These are phyloP conservation scores for Drosophila pseudotakahashii DNA, from an alignment of 2,888 invertebrate species.

Conservation along the genomic window DNA sequence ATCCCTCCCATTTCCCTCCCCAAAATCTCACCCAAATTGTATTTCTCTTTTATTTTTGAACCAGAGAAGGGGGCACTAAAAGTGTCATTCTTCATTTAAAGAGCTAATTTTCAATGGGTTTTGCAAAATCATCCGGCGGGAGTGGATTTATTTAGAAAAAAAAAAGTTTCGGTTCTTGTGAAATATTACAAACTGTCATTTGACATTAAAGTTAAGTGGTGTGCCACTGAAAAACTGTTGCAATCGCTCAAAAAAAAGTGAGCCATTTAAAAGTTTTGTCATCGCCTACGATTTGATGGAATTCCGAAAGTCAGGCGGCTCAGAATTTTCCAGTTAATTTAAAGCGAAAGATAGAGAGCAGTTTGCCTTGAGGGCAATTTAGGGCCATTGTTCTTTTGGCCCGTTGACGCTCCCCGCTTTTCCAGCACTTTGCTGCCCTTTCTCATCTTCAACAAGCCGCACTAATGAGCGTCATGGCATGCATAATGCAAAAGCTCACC, in stretches of 20 bases:
- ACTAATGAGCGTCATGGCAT: conserved; percentile 76
- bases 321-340: conserved; percentile 27
- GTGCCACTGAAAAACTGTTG: conserved; percentile 45
- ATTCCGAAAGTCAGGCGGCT: conserved; percentile 9
- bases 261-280: conserved; percentile 73
- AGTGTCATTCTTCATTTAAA: conserved; percentile 70
- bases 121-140: conserved; percentile 28
- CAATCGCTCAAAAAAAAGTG: conserved; percentile 70
- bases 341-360: conserved; percentile 8
- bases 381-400: conserved; percentile 68
- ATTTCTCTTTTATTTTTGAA: conserved; percentile 4
- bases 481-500: conserved; percentile 64
- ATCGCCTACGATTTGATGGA: conserved; percentile 36
- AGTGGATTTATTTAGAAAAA: conserved; percentile 20
- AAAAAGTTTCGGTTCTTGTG: conserved; percentile 8
- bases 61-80: conserved; percentile 44
- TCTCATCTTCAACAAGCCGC: conserved; percentile 47
- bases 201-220: conserved; percentile 61
- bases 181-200: conserved; percentile 58
- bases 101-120: conserved; percentile 59
- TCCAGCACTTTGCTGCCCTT: conserved; percentile 13
- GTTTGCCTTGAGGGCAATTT: conserved; percentile 52
- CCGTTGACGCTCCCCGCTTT: conserved; percentile 7
- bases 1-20: conserved; percentile 7
- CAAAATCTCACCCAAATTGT: conserved; percentile 43